Evolutionary conservation across 2,888 invertebrate species (phyloP).

Genomic region (Drosophila paramelanica): DNA sequence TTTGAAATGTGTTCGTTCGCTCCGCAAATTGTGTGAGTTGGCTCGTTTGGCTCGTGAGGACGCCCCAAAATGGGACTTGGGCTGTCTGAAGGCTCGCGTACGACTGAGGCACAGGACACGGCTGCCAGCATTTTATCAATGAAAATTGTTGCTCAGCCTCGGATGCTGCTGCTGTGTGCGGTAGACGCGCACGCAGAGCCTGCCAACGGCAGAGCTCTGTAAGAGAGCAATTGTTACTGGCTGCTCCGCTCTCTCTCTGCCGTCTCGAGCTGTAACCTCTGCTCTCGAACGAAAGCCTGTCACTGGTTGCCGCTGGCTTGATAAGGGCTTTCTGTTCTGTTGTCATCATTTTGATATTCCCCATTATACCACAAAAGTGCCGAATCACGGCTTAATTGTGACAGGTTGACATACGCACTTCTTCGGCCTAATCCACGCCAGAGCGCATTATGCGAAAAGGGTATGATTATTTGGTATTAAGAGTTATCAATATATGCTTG

Average conservation of each 20-base stretch:
- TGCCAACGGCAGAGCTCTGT: constrained; percentile 28
- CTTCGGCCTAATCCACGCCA: neutral
- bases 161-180: constrained; percentile 15
- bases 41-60: constrained; percentile 7
- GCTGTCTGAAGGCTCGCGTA: constrained; percentile 64
- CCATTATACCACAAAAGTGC: neutral
- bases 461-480: neutral
- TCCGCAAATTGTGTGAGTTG: neutral
- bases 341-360: constrained; percentile 30
- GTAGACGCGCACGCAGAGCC: constrained; percentile 8
- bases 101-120: constrained; percentile 69
- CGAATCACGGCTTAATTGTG: constrained; percentile 10
- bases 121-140: constrained; percentile 76
- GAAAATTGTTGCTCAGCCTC: constrained; percentile 63
- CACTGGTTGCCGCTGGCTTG: constrained; percentile 14
- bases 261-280: neutral
- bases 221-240: constrained; percentile 7
- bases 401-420: neutral
- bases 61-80: constrained; percentile 25
- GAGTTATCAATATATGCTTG: too few relatives aligned
- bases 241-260: constrained; percentile 15
- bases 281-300: constrained; percentile 51
- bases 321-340: constrained; percentile 11
- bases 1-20: neutral
- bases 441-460: neutral